Evolutionary conservation across 2,888 invertebrate genomes (phyloP).

Genomic region (Ectobius pallidus): DNA sequence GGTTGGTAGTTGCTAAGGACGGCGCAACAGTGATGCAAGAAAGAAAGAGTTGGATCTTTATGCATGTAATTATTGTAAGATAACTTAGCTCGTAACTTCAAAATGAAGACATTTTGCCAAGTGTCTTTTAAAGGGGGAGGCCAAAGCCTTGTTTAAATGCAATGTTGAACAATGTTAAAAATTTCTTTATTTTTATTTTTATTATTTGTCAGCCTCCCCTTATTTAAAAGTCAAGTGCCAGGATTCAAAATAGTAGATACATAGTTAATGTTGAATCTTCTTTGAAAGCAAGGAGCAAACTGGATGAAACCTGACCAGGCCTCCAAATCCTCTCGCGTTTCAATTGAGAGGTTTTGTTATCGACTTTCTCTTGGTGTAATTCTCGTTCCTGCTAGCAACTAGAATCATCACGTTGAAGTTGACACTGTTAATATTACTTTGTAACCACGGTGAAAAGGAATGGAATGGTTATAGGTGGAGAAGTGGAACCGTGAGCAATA

Average conservation of each 20-base stretch:
- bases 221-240: constrained; percentile 43
- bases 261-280: constrained; percentile 44
- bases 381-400: constrained; percentile 45
- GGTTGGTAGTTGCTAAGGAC: neutral
- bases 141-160: constrained; percentile 42
- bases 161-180: constrained; percentile 44
- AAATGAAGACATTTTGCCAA: constrained; percentile 42
- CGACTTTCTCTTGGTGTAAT: constrained; percentile 46
- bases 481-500: constrained; percentile 42
- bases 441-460: constrained; percentile 34
- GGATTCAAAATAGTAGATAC: constrained; percentile 42
- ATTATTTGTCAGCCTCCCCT: constrained; percentile 43
- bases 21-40: neutral
- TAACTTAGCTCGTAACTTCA: constrained; percentile 42
- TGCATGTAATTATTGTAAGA: constrained; percentile 44
- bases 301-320: constrained; percentile 23
- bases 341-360: constrained; percentile 43
- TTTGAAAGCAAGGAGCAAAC: constrained; percentile 37
- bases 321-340: constrained; percentile 23
- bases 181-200: constrained; percentile 39
- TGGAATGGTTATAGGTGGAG: constrained; percentile 18
- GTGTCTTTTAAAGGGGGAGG: constrained; percentile 45
- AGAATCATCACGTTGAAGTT: constrained; percentile 45
- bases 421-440: constrained; percentile 41
- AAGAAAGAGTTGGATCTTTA: neutral